A percentile compares a stretch with the other conserved stretches of the same genome.
Evolutionary conservation across 2,888 invertebrate species (phyloP).

Genomic region (Diplazon laetatorius): DNA sequence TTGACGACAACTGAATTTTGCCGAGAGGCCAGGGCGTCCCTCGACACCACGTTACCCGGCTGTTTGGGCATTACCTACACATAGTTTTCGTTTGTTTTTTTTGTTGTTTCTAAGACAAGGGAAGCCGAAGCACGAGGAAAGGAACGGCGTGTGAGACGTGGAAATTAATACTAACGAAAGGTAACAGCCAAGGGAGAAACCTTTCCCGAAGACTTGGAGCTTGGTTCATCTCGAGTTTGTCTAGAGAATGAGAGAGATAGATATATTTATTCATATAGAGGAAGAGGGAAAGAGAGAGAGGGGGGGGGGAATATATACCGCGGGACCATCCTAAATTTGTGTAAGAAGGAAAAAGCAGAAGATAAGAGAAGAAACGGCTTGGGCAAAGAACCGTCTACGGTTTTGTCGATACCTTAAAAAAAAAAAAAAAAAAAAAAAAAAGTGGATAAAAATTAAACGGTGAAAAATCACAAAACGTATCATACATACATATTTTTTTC

Average conservation of each 20-base stretch:
- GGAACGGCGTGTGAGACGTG: constrained; percentile 18
- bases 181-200: constrained; percentile 47
- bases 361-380: constrained; percentile 56
- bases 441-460: constrained; percentile 64
- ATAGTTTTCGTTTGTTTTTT: constrained; percentile 10
- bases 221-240: constrained; percentile 29
- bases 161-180: constrained; percentile 27
- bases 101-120: not conserved
- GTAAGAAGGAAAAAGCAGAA: constrained; percentile 40
- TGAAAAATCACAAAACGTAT: too few species aligned
- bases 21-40: constrained; percentile 1
- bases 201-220: constrained; percentile 57
- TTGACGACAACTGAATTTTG: constrained; percentile 13
- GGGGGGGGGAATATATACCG: too few species aligned
- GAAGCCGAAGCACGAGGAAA: not conserved
- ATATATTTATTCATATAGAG: too few species aligned
- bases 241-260: constrained; percentile 31
- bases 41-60: constrained; percentile 32
- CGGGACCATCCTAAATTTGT: constrained; percentile 56
- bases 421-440: constrained; percentile 35
- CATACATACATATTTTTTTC: too few species aligned
- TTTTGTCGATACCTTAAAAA: constrained; percentile 62
- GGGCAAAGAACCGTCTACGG: constrained; percentile 59
- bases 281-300: too few species aligned
- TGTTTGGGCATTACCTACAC: too few species aligned